Base-by-base conservation (phyloP, 2,888 invertebrate species). In the Beris morrisii region DNA sequence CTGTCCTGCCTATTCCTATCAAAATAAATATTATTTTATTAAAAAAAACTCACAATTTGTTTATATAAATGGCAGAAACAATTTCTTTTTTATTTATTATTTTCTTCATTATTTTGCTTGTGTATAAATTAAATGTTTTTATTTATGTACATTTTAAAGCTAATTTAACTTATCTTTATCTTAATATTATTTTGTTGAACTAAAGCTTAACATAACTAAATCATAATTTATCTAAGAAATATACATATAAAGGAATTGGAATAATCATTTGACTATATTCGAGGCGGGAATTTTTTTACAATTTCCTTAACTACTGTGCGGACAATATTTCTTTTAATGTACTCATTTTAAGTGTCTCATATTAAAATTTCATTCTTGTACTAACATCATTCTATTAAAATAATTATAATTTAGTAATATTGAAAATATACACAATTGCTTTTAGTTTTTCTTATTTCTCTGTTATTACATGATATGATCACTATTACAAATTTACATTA, bases 41-140 rank as follows among this genome's bases (percentile, higher is more conserved):
- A 22, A 22, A 22, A 22, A 50, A 64, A 53, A 54, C 22, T 22
- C 22, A 22, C 31, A 13, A 28, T 13, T 45, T 11, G 12, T 54
- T 54, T 31, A 12, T 64, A 64, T 45, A 64, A 64, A 64, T 64
- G 64, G 64, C 64, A 45, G 44, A 64, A 64, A 44, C 44, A 54
- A 53, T 22, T 13, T 54, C 54, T 54, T 53, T 64, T 64, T 38
- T 9, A 43, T 38, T 12, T 6, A 31, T 52, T 63, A 63, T 9
- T 53, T 45, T 31, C 15, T 59, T 31, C 30, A 45, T 59, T 30
- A 13, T 9, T 22, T 30, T 2, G 22, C 12, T 15, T 38, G 38
- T 38, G 38, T 61, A 61, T 61, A 61, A 61, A 61, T 61, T 46
- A 59, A 22, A 22, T 22, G 22, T 31, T 52, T 38, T 52, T 50